Conservation (phyloP, 1,140 invertebrate genomes). For the Atopsyche davidsoni region DNA sequence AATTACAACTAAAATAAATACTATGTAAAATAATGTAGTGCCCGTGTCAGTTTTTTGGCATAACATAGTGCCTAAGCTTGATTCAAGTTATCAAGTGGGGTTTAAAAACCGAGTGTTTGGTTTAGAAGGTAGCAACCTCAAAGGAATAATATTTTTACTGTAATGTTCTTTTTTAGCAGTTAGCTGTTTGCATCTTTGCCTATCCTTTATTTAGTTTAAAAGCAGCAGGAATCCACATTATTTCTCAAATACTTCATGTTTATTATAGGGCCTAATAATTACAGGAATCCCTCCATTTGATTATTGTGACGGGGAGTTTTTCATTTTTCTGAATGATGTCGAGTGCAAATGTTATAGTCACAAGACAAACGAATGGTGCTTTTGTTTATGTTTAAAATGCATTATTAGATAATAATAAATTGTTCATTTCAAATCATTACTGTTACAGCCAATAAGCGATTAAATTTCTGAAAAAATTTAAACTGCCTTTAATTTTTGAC, state of each 20-base stretch:
- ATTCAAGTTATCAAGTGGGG: neutral
- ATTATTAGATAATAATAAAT: constrained; percentile 17
- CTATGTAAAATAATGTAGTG: too few species aligned
- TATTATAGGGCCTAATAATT: neutral
- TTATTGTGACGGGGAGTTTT: neutral
- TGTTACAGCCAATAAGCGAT: constrained; percentile 22
- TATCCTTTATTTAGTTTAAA: neutral
- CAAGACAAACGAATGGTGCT: constrained; percentile 22
- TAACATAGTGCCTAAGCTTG: neutral
- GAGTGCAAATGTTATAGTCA: constrained; percentile 15
- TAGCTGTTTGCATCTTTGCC: constrained; percentile 3
- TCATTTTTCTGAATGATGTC: constrained; percentile 1
- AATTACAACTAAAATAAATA: too few species aligned
- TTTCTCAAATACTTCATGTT: neutral
- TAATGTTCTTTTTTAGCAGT: too few species aligned
- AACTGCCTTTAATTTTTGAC: neutral
- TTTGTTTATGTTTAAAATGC: constrained; percentile 24
- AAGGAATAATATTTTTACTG: too few species aligned
- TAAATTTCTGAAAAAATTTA: constrained; percentile 5
- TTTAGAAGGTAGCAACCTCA: too few species aligned
- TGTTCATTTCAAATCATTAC: constrained; percentile 18
- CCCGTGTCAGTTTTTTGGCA: too few species aligned
- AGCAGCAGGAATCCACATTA: neutral
- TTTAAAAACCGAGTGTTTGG: neutral
- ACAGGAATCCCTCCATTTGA: neutral